A percentile compares a stretch with the other conserved stretches of the same genome.
These are phyloP conservation scores for Xiphophorus hellerii DNA, from an alignment of 2,113 vertebrate species.

Conservation along the genomic window DNA sequence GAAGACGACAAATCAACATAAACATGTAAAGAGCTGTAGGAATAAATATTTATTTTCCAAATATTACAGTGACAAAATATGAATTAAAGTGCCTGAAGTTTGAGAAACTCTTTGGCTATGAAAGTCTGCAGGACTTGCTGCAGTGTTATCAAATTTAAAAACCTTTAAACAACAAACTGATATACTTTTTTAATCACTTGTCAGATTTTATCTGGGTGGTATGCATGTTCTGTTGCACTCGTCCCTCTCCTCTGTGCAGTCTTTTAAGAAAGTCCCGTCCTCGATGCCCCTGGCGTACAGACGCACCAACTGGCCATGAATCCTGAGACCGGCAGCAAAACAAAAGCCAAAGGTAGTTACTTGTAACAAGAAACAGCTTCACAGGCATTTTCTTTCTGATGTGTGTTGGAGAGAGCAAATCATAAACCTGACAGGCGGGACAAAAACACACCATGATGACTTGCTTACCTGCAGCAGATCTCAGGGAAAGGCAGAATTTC, in stretches of 20 bases:
- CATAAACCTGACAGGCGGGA: not conserved
- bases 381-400: not conserved
- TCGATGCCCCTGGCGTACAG: slow-evolving; percentile 87
- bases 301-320: slow-evolving; percentile 83
- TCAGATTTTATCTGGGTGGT: slow-evolving; percentile 5
- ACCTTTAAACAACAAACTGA: not conserved
- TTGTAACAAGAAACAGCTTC: not conserved
- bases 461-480: slow-evolving; percentile 77
- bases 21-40: slow-evolving; percentile 1
- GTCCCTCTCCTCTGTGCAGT: slow-evolving; percentile 20
- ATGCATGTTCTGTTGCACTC: slow-evolving; percentile 44
- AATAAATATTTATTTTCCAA: slow-evolving; percentile 41
- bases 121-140: not conserved
- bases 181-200: not conserved
- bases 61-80: slow-evolving; percentile 15
- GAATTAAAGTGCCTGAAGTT: slow-evolving; percentile 36
- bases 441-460: not conserved
- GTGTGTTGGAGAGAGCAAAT: not conserved
- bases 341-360: not conserved
- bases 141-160: not conserved
- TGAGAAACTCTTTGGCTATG: slow-evolving; percentile 34
- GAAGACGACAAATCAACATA: not conserved
- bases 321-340: slow-evolving; percentile 56
- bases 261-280: slow-evolving; percentile 35
- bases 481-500: slow-evolving; percentile 78